Evolutionary conservation across 1,140 invertebrate species (phyloP).

Genomic region (Panonychus citri): DNA sequence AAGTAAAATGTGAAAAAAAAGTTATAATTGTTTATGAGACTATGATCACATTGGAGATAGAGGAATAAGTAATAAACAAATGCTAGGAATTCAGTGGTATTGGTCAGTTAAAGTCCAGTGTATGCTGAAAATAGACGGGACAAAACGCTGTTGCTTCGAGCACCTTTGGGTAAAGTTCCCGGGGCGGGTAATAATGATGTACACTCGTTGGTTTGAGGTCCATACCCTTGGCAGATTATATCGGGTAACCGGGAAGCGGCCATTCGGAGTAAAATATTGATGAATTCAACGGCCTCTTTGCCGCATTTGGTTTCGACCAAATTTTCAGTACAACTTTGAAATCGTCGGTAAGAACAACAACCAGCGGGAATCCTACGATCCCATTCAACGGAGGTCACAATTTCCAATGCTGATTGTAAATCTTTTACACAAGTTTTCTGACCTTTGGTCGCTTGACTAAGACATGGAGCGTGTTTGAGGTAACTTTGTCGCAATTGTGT

Average conservation of each 20-base stretch:
- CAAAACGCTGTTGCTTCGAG: conserved; percentile 9
- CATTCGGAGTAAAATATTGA: conserved; percentile 13
- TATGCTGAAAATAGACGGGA: conserved; percentile 14
- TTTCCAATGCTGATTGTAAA: conserved; percentile 16
- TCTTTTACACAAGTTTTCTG: conserved; percentile 17
- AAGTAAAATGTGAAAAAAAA: too few relatives aligned
- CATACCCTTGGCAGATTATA: conserved; percentile 14
- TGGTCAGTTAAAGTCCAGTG: conserved; percentile 13
- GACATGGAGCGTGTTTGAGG: conserved; percentile 16
- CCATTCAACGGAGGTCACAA: conserved; percentile 14
- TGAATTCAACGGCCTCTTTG: conserved; percentile 12
- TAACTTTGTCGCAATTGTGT: conserved; percentile 12
- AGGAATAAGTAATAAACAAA: too few relatives aligned
- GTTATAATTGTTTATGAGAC: too few relatives aligned
- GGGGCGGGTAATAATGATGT: conserved; percentile 4
- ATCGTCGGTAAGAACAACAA: conserved; percentile 13
- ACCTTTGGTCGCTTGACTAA: conserved; percentile 14
- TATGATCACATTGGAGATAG: too few relatives aligned
- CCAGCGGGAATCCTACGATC: conserved; percentile 17
- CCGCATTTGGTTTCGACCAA: conserved; percentile 17
- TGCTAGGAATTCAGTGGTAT: too few relatives aligned
- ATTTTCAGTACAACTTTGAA: conserved; percentile 12
- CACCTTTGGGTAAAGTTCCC: conserved; percentile 6
- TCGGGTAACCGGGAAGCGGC: conserved; percentile 16
- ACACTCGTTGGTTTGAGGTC: conserved; percentile 6